These are phyloP conservation scores for Actinostola sp. DNA, from an alignment of 92 coral and sea anemone species.

Conservation along the genomic window DNA sequence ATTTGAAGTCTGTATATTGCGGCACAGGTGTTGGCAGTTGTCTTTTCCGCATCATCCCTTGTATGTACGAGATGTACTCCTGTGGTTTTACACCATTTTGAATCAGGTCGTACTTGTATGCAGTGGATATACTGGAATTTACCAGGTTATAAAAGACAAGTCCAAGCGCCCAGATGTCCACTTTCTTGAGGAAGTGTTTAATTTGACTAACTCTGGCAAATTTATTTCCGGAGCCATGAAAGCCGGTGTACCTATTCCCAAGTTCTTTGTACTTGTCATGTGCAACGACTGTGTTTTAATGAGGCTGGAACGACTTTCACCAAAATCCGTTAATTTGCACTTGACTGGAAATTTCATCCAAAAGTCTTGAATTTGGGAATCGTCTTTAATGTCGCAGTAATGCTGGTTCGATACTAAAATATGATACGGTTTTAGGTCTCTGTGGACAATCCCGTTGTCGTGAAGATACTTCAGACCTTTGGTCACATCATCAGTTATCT, in stretches of 20 bases:
- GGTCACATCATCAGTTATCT: constrained; percentile 13
- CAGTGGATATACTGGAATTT: constrained; percentile 9
- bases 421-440: constrained; percentile 31
- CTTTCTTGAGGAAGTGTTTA: constrained; percentile 22
- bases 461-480: constrained; percentile 32
- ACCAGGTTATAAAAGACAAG: constrained; percentile 17
- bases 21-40: too few relatives aligned
- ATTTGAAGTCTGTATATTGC: too few relatives aligned
- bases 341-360: constrained; percentile 26
- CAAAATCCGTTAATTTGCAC: constrained; percentile 39
- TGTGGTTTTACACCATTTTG: neutral
- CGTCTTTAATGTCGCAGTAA: constrained; percentile 21
- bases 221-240: constrained; percentile 29
- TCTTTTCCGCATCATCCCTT: too few relatives aligned
- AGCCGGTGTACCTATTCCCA: constrained; percentile 33
- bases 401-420: constrained; percentile 38
- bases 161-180: constrained; percentile 38
- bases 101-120: too few relatives aligned
- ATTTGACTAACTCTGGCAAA: constrained; percentile 27
- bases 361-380: constrained; percentile 7
- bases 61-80: too few relatives aligned
- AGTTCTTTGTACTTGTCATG: constrained; percentile 32
- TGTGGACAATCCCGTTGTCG: constrained; percentile 26
- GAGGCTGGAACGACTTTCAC: constrained; percentile 27
- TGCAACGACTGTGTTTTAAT: constrained; percentile 29